Evolutionary conservation across 2,888 invertebrate species (phyloP).

Genomic region (Fabriciana adippe): DNA sequence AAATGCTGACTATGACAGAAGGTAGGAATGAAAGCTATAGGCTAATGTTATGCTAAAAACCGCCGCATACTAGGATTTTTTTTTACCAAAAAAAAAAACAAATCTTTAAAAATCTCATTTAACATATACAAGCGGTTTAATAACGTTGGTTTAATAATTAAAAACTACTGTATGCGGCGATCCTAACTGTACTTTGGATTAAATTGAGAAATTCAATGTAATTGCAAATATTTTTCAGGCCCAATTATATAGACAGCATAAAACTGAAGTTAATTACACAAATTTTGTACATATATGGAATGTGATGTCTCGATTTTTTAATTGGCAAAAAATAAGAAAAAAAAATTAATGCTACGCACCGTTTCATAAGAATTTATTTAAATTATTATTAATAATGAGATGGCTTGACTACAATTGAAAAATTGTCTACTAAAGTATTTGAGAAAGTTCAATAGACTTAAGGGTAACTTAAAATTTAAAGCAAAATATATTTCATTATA

Average conservation of each 20-base stretch:
- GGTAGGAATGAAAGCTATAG: conserved; percentile 43
- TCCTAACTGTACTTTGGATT: background rate
- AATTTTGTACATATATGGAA: conserved; percentile 73
- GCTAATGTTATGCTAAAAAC: background rate
- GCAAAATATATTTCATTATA: conserved; percentile 14
- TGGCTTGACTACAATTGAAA: conserved; percentile 39
- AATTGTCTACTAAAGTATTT: conserved; percentile 42
- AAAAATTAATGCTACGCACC: conserved; percentile 56
- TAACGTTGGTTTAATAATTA: background rate
- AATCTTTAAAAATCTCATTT: too few species aligned
- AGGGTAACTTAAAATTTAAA: conserved; percentile 27
- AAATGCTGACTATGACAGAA: conserved; percentile 54
- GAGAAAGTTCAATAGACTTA: conserved; percentile 7
- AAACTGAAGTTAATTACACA: conserved; percentile 37
- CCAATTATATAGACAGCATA: conserved; percentile 4
- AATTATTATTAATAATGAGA: conserved; percentile 32
- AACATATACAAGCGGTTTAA: background rate
- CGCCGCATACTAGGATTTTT: background rate
- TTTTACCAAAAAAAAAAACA: too few species aligned
- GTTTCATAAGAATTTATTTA: conserved; percentile 50
- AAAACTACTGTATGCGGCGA: background rate
- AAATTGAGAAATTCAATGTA: background rate
- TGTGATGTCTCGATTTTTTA: conserved; percentile 67
- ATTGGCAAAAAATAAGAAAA: conserved; percentile 52
- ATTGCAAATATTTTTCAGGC: background rate